Base-by-base conservation (phyloP, 2,113 vertebrate species). In the Stegastes partitus region DNA sequence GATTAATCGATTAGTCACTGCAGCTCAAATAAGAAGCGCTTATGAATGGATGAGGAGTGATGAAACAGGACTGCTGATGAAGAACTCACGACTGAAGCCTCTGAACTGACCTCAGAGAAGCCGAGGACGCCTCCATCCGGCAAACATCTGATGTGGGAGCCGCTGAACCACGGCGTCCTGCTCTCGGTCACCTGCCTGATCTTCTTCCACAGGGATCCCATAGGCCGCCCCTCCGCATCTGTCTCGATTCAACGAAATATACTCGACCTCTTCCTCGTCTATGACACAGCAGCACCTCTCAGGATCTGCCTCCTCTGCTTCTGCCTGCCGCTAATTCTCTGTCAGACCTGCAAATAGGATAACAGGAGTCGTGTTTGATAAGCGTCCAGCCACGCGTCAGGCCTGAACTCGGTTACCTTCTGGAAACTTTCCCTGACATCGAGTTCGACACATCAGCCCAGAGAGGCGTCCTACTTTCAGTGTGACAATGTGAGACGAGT, bases 191-290 rank as follows among this genome's bases (percentile, higher is more conserved):
- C 74, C 59, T 78, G 78, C 22, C 77, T 69, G 68, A 92, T 68
- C 87, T 84, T 91, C 70, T 77, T 91, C 90, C 90, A 89, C 11
- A 91, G 8, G 7, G 89, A 75, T 53, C 47, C 83, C 85, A 86
- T 91, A 23, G 16, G 28, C 37, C 1, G 15, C 21, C 62, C 68
- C 51, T 70, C 65, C 25, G 83, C 77, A 69, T 79, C 67, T 57
- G 66, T 28, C 19, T 62, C 26, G 2, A 19, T 10, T 50, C n/a
- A 49, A 9, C 25, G 55, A 56, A 71, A 56, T 16, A 4, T n/a
- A 5, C 31, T 71, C 34, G 42, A 21, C 21, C 11, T 61, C 21
- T 23, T 2, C 8, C 22, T 23, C 34, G 62, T 50, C 57, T 28
- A 21, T 39, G 19, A 37, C 31, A 39, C 31, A 28, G 34, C 54